Percentiles rank a stretch among this genome's conserved stretches.
phyloP scores from a whole-genome alignment of 2,888 invertebrate genomes.

The Microdon myrmicae region DNA sequence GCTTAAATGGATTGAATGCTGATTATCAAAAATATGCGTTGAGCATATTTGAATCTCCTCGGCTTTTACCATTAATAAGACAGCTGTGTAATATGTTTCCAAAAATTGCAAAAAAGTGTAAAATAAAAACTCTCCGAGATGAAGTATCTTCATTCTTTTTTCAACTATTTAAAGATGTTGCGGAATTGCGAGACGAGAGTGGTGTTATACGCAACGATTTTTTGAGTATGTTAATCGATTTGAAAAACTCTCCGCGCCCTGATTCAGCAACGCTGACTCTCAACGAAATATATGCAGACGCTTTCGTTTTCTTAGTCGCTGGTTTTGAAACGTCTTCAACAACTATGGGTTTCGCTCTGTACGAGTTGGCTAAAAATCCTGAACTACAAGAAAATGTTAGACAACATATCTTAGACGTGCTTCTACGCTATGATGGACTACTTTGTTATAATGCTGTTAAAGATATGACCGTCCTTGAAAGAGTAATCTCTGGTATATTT shows the following conservation, averaged over 20 bases:
- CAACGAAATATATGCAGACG: constrained; percentile 69
- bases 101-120: constrained; percentile 52
- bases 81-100: constrained; percentile 54
- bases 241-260: constrained; percentile 57
- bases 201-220: constrained; percentile 67
- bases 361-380: constrained; percentile 67
- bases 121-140: constrained; percentile 52
- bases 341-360: constrained; percentile 68
- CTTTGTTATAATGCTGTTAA: constrained; percentile 67
- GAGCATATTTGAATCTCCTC: constrained; percentile 51
- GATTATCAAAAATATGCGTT: constrained; percentile 59
- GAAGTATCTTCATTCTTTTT: constrained; percentile 58
- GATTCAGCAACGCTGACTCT: constrained; percentile 56
- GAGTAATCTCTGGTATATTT: constrained; percentile 67
- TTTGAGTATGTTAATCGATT: constrained; percentile 66
- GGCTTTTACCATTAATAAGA: constrained; percentile 43
- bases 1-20: constrained; percentile 63
- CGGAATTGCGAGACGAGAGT: constrained; percentile 61
- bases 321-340: constrained; percentile 71
- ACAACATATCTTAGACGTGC: constrained; percentile 63
- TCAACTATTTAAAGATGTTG: constrained; percentile 64
- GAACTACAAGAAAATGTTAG: constrained; percentile 66
- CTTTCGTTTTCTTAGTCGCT: constrained; percentile 69
- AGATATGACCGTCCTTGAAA: constrained; percentile 68
- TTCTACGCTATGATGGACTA: constrained; percentile 60